A percentile compares a stretch with the other conserved stretches of the same genome.
phyloP scores from a whole-genome alignment of 1,140 invertebrate species.

The Oncopodura yosiiana region DNA sequence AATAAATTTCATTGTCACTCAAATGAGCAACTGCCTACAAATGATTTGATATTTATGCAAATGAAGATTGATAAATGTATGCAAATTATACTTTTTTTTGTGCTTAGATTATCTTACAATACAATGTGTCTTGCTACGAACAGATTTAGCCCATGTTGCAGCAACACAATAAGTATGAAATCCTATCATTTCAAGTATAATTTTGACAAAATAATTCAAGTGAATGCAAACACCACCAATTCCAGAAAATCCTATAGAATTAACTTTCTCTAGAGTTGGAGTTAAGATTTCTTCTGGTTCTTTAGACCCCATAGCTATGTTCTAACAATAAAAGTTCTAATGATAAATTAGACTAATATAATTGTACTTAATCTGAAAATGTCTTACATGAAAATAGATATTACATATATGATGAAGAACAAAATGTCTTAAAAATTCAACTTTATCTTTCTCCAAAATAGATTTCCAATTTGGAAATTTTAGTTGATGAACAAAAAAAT shows the following conservation, averaged over 20 bases:
- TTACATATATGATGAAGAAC: too few relatives aligned
- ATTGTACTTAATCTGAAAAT: too few relatives aligned
- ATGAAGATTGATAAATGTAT: too few relatives aligned
- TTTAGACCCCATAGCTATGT: background rate
- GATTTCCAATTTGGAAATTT: too few relatives aligned
- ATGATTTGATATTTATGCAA: too few relatives aligned
- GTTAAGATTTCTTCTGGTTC: background rate
- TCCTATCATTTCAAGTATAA: background rate
- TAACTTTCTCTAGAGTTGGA: background rate
- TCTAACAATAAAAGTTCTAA: background rate
- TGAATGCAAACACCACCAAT: slow-evolving; percentile 10
- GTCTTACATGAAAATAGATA: too few relatives aligned
- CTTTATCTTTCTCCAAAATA: too few relatives aligned
- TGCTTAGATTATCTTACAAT: too few relatives aligned
- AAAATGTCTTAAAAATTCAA: too few relatives aligned
- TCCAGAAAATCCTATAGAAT: background rate
- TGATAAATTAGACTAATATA: too few relatives aligned
- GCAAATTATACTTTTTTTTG: too few relatives aligned
- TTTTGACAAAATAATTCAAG: slow-evolving; percentile 1
- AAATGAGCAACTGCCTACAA: background rate
- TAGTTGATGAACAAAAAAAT: too few relatives aligned
- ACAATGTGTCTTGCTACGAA: background rate
- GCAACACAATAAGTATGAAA: slow-evolving; percentile 1
- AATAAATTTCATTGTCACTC: slow-evolving; percentile 1
- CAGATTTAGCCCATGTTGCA: background rate